Base-by-base conservation (phyloP, 2,888 invertebrate genomes). In the Nymphalis urticae region DNA sequence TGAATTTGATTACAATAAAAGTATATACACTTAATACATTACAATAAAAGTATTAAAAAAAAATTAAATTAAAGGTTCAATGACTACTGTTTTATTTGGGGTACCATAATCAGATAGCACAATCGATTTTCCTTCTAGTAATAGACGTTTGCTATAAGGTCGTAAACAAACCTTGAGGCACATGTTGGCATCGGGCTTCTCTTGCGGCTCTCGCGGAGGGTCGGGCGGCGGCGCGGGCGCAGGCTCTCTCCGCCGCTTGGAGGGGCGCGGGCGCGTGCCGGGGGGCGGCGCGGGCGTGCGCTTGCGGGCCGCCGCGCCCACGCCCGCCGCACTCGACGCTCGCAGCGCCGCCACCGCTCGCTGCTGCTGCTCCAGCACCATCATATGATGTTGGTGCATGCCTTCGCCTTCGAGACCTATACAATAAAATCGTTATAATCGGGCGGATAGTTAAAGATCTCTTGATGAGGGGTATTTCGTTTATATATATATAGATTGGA, bases 111-210 rank as follows among this genome's bases (percentile, higher is more conserved):
- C 36, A 36, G 7, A 9, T 21, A 36, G 9, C 42, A 42, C 10
- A 42, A 42, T 27, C 3, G 27, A 27, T 27, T 3, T 3, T 5
- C 5, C 27, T 4, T 27, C 27, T 27, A 5, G 6, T 32, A 32
- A 32, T 6, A 32, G 27, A 32, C 27, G 6, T 32, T 32, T 6
- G 27, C 27, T 32, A 32, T 6, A 32, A 1, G 27, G 0, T 0
- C 6, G 13, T 13, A 0, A 24, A 13, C 24, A 13, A 13, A 94
- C 94, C 90, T 96, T 97, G 48, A 97, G 93, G 79, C 96, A 96
- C 96, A 97, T 96, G 81, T 97, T 96, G 1, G 96, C 97, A 83
- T 97, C 97, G 0, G 97, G 97, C 78, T 97, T 97, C 86, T 96
- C 96, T 0, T 90, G 89, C 27, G 95, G 95, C 82, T 95, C 95